phyloP scores from a whole-genome alignment of 2,113 vertebrate species.

The Ailurus styani region DNA sequence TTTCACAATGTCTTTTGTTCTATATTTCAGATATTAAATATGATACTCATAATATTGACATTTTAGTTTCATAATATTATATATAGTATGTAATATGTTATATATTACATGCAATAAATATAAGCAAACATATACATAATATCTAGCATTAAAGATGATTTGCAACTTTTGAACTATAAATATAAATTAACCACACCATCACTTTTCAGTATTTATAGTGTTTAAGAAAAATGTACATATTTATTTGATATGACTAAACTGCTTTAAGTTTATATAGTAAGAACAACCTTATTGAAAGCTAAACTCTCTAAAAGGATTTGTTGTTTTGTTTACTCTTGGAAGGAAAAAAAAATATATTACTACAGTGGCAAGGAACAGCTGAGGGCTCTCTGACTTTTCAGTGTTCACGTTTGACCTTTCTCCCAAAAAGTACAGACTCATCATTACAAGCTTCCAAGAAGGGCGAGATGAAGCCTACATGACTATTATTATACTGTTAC shows the following conservation, averaged over 20 bases:
- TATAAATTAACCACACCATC: not conserved
- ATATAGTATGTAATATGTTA: no score
- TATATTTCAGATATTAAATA: not conserved
- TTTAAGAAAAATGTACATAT: not conserved
- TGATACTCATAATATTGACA: not conserved
- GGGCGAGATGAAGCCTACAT: not conserved
- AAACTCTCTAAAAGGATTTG: not conserved
- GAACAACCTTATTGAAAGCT: not conserved
- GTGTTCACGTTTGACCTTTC: not conserved
- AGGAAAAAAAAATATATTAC: not conserved
- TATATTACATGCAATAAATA: not conserved
- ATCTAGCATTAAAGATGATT: not conserved
- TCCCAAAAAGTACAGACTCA: not conserved
- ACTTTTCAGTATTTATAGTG: not conserved
- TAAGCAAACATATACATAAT: not conserved
- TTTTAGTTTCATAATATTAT: not conserved
- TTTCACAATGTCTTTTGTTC: not conserved
- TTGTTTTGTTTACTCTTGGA: not conserved
- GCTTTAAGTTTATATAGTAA: not conserved
- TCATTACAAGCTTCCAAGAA: not conserved
- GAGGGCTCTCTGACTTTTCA: not conserved
- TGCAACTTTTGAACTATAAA: not conserved
- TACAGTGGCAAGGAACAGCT: not conserved
- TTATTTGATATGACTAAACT: not conserved
- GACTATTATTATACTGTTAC: not conserved